Conservation (phyloP, 1,140 invertebrate genomes). For the Zaprionus lachaisei region DNA sequence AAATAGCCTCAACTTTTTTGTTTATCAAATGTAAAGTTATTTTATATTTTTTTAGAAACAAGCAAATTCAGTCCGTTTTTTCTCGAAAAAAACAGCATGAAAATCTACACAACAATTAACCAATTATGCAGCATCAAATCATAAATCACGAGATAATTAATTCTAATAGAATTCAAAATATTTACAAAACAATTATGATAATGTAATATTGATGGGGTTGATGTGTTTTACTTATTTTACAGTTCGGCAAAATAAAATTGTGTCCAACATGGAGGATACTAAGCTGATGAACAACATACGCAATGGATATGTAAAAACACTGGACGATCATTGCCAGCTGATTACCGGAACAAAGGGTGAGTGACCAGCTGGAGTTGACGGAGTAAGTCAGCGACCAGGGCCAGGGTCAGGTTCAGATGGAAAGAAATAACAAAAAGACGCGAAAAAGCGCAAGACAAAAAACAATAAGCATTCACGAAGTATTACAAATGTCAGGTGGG, state of each 20-base stretch:
- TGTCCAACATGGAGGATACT: slow-evolving; percentile 60
- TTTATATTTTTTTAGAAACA: no score
- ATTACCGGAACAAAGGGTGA: slow-evolving; percentile 64
- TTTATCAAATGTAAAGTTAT: no score
- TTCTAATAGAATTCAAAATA: background rate
- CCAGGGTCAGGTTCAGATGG: background rate
- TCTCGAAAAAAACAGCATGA: background rate
- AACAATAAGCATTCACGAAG: slow-evolving; percentile 69
- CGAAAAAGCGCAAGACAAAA: slow-evolving; percentile 19
- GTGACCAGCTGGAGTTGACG: slow-evolving; percentile 22
- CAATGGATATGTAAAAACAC: slow-evolving; percentile 62
- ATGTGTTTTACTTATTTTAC: slow-evolving; percentile 2
- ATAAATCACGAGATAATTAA: background rate
- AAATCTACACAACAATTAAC: background rate
- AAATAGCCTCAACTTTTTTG: no score
- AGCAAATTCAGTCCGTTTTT: background rate
- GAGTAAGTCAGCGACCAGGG: background rate
- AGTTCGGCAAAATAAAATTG: slow-evolving; percentile 38
- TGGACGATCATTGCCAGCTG: slow-evolving; percentile 75
- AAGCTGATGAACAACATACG: slow-evolving; percentile 69
- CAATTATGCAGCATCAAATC: background rate
- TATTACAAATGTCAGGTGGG: slow-evolving; percentile 59
- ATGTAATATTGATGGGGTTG: background rate
- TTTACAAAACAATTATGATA: background rate
- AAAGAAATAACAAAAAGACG: background rate